Percentiles rank a stretch among this genome's conserved stretches.
Conservation (phyloP, 2,888 invertebrate genomes). For the Norana najaformis region DNA sequence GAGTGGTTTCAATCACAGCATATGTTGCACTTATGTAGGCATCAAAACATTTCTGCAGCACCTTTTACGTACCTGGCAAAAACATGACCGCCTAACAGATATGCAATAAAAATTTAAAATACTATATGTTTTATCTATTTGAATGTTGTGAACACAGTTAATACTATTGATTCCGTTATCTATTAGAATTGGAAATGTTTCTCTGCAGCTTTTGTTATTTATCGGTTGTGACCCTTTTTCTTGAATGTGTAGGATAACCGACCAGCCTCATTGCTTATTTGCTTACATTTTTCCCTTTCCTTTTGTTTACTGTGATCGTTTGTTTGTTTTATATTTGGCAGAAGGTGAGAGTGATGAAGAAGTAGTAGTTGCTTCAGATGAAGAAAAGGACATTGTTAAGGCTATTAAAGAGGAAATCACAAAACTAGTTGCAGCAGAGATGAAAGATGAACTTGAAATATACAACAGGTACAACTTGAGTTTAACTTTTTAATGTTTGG, state of each 20-base stretch:
- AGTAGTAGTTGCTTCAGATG: constrained; percentile 56
- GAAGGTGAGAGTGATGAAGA: constrained; percentile 31
- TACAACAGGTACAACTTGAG: constrained; percentile 42
- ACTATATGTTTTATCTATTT: background rate
- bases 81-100: background rate
- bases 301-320: background rate
- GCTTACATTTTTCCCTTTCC: background rate
- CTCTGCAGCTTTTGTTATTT: background rate
- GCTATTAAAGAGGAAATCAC: constrained; percentile 57
- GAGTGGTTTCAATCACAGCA: background rate
- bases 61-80: background rate
- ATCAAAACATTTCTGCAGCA: background rate
- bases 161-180: too few relatives aligned
- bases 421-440: constrained; percentile 53
- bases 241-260: background rate
- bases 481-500: background rate
- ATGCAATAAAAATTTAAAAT: background rate
- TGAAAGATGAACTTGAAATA: constrained; percentile 55
- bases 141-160: background rate
- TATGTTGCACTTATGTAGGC: background rate
- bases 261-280: background rate
- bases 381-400: constrained; percentile 55
- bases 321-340: background rate
- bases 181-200: background rate
- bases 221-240: too few relatives aligned